Conservation (phyloP, 2,888 invertebrate genomes). For the Electrophaes corylata region DNA sequence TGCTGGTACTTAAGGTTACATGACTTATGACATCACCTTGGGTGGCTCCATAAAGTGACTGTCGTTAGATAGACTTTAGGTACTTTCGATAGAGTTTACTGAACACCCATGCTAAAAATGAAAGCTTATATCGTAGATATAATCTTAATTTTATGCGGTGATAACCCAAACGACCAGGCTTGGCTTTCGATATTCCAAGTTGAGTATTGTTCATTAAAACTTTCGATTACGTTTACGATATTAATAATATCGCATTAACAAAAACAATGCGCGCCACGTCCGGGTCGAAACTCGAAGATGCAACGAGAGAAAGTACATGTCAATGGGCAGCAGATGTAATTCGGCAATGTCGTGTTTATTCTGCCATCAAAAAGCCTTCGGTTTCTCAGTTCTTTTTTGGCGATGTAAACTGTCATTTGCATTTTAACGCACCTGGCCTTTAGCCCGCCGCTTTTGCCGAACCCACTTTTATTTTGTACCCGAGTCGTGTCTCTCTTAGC, state of each 20-base stretch:
- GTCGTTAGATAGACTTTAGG: constrained; percentile 25
- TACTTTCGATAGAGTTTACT: constrained; percentile 33
- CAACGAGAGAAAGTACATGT: constrained; percentile 72
- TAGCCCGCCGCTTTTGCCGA: constrained; percentile 42
- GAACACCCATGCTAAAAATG: constrained; percentile 38
- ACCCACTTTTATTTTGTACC: constrained; percentile 20
- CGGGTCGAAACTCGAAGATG: constrained; percentile 64
- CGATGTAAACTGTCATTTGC: constrained; percentile 51
- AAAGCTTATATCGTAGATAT: constrained; percentile 47
- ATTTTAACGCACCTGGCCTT: constrained; percentile 49
- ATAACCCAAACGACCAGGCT: constrained; percentile 50
- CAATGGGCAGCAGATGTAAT: constrained; percentile 58
- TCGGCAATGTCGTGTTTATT: constrained; percentile 64
- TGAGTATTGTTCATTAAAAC: constrained; percentile 65
- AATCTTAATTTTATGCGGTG: constrained; percentile 50
- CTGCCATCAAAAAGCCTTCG: constrained; percentile 48
- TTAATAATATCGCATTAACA: constrained; percentile 72
- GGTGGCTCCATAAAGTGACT: constrained; percentile 34
- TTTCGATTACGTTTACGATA: constrained; percentile 71
- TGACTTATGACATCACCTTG: constrained; percentile 28
- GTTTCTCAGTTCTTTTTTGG: constrained; percentile 44
- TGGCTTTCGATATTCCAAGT: constrained; percentile 70
- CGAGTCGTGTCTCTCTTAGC: constrained; percentile 24
- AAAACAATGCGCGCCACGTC: constrained; percentile 73
- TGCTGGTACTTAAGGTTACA: too few relatives aligned